Conservation (phyloP, 2,888 invertebrate genomes). For the Agonopterix heracliana region DNA sequence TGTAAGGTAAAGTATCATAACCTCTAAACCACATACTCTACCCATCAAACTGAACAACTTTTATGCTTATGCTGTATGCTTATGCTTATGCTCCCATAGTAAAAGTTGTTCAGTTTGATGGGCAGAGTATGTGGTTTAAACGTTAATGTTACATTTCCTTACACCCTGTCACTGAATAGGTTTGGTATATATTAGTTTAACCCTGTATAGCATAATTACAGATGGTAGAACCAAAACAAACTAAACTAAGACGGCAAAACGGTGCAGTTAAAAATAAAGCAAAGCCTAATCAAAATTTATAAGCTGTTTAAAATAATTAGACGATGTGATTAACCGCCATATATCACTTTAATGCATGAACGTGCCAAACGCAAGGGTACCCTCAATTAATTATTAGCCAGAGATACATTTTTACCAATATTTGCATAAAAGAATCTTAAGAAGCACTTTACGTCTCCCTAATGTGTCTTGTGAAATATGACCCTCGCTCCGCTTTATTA, state of each 20-base stretch:
- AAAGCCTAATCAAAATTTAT: conserved; percentile 33
- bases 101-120: too few relatives aligned
- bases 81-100: too few relatives aligned
- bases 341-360: conserved; percentile 54
- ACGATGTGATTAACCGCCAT: conserved; percentile 51
- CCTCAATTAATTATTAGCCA: conserved; percentile 56
- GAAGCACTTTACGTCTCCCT: conserved; percentile 55
- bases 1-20: too few relatives aligned
- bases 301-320: conserved; percentile 63
- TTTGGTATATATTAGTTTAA: too few relatives aligned
- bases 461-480: conserved; percentile 52
- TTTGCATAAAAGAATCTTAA: conserved; percentile 68
- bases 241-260: neutral
- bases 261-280: conserved; percentile 16
- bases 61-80: too few relatives aligned
- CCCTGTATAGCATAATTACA: too few relatives aligned
- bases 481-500: conserved; percentile 34
- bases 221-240: too few relatives aligned
- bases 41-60: too few relatives aligned
- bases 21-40: too few relatives aligned
- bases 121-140: too few relatives aligned
- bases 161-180: too few relatives aligned
- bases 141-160: too few relatives aligned
- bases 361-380: conserved; percentile 49
- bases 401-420: conserved; percentile 46